Evolutionary conservation across 1,140 invertebrate species (phyloP).

Genomic region (Drosophila subobscura): DNA sequence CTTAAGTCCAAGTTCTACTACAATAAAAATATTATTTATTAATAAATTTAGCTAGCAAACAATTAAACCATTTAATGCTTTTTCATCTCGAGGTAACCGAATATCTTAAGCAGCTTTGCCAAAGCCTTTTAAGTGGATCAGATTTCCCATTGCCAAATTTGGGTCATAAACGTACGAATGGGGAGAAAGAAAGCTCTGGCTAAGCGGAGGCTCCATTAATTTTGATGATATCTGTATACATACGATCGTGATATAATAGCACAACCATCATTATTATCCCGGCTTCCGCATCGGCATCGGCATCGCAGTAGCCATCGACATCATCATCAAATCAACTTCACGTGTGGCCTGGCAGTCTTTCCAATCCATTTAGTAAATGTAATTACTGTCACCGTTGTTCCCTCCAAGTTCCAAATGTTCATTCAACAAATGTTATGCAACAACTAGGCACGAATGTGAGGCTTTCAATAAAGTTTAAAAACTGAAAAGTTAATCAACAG

Average conservation of each 20-base stretch:
- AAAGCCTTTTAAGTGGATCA: conserved; percentile 46
- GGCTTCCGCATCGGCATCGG: conserved; percentile 48
- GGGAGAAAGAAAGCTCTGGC: conserved; percentile 29
- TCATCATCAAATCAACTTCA: conserved; percentile 52
- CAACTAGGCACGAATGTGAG: conserved; percentile 8
- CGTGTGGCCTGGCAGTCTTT: conserved; percentile 47
- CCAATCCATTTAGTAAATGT: conserved; percentile 63
- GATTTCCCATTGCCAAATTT: conserved; percentile 44
- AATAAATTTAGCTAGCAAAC: conserved; percentile 55
- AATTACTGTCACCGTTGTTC: conserved; percentile 68
- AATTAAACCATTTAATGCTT: conserved; percentile 9
- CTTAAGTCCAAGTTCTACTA: conserved; percentile 79
- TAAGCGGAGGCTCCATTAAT: conserved; percentile 32
- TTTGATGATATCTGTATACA: conserved; percentile 48
- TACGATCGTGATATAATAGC: conserved; percentile 50
- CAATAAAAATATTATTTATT: conserved; percentile 83
- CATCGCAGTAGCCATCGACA: conserved; percentile 11
- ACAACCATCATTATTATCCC: conserved; percentile 57
- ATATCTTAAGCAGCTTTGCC: conserved; percentile 28
- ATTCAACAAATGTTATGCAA: conserved; percentile 45
- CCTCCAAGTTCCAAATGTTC: conserved; percentile 21
- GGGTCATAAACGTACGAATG: conserved; percentile 43
- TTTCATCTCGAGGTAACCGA: conserved; percentile 8
- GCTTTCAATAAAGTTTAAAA: too few relatives aligned
- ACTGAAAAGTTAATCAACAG: too few relatives aligned